Evolutionary conservation across 2,888 invertebrate genomes (phyloP).

Genomic region (Luperina testacea): DNA sequence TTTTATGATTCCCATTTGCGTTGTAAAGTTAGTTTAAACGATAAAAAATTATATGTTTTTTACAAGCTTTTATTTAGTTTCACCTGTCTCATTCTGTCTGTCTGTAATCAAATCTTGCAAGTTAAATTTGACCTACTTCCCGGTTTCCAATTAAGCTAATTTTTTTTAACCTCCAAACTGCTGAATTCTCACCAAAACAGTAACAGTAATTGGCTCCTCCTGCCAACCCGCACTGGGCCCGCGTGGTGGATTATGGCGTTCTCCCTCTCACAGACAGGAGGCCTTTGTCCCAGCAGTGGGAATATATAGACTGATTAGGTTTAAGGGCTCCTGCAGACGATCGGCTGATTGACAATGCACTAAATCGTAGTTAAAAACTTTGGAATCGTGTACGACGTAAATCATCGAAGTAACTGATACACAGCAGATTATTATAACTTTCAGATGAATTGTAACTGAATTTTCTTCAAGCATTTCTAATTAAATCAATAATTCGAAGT

Average conservation of each 20-base stretch:
- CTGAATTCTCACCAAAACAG: background rate
- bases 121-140: too few relatives aligned
- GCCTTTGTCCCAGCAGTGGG: too few relatives aligned
- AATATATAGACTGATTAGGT: too few relatives aligned
- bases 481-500: background rate
- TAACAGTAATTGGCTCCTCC: background rate
- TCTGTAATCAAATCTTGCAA: background rate
- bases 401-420: too few relatives aligned
- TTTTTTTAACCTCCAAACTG: background rate
- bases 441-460: background rate
- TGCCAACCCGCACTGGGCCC: background rate
- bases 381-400: background rate
- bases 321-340: background rate
- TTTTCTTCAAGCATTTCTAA: background rate
- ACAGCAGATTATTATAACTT: background rate
- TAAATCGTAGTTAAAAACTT: background rate
- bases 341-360: background rate
- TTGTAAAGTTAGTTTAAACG: background rate
- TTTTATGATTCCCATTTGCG: constrained; percentile 36
- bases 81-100: too few relatives aligned
- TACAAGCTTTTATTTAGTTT: too few relatives aligned
- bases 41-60: background rate
- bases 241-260: too few relatives aligned
- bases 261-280: background rate
- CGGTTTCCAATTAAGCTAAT: too few relatives aligned